A percentile compares a stretch with the other conserved stretches of the same genome.
Evolutionary conservation across 2,888 invertebrate genomes (phyloP).

Genomic region (Hybos culiciformis): DNA sequence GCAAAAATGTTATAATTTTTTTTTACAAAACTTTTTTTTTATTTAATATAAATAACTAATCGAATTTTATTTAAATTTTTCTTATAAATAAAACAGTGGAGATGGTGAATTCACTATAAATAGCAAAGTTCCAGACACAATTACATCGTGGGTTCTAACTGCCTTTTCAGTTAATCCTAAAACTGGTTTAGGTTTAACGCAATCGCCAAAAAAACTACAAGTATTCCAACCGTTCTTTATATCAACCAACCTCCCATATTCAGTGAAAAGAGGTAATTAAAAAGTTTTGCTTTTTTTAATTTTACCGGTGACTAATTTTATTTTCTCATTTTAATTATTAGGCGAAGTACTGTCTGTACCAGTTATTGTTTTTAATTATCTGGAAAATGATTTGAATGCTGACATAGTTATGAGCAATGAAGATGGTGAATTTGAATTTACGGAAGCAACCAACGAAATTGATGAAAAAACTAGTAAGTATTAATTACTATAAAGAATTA

Average conservation of each 20-base stretch:
- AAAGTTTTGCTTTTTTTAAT: neutral
- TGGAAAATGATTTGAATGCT: constrained; percentile 59
- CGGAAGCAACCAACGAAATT: constrained; percentile 62
- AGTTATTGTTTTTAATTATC: constrained; percentile 77
- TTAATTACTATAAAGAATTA: neutral
- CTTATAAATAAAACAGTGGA: neutral
- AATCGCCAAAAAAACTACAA: constrained; percentile 50
- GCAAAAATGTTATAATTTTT: too few species aligned
- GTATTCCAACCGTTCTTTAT: constrained; percentile 77
- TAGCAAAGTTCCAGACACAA: constrained; percentile 61
- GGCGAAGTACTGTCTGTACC: constrained; percentile 85
- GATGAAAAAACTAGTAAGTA: constrained; percentile 54
- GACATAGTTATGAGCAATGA: constrained; percentile 75
- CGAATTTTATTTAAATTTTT: neutral
- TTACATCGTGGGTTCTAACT: constrained; percentile 73
- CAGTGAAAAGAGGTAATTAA: constrained; percentile 68
- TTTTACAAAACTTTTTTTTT: too few species aligned
- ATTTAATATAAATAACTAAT: too few species aligned
- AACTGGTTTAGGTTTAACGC: constrained; percentile 62
- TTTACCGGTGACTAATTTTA: neutral
- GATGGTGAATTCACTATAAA: constrained; percentile 40
- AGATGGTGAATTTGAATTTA: constrained; percentile 66
- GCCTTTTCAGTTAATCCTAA: constrained; percentile 68
- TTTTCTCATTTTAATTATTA: constrained; percentile 19
- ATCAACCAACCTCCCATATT: constrained; percentile 74